Evolutionary conservation across 2,797 vertebrate species (phyloP).

Genomic region (Eulemur mongoz): DNA sequence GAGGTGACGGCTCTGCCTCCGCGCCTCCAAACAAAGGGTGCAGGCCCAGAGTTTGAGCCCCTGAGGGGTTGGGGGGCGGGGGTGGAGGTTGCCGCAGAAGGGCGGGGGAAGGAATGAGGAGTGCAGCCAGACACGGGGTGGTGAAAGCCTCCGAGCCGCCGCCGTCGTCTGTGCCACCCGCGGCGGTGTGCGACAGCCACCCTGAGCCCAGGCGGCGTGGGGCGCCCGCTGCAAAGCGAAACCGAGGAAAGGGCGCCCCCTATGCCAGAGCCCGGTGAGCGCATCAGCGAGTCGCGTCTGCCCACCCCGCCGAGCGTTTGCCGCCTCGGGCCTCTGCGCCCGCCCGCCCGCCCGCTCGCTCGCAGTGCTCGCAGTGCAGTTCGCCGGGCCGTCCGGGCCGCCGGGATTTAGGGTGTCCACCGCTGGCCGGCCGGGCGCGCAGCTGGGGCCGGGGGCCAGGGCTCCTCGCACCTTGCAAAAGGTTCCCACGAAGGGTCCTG

Average conservation of each 20-base stretch:
- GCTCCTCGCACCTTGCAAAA: background rate
- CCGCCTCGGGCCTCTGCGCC: background rate
- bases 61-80: background rate
- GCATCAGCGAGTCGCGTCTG: background rate
- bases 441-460: background rate
- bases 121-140: background rate
- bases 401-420: background rate
- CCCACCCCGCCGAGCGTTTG: background rate
- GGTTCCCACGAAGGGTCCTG: background rate
- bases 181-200: background rate
- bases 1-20: background rate
- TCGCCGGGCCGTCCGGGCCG: background rate
- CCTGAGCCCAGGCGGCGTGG: background rate
- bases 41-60: background rate
- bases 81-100: background rate
- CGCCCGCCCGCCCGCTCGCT: background rate
- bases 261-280: constrained; percentile 6
- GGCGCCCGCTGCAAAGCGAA: constrained; percentile 62
- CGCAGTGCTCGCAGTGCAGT: background rate
- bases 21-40: constrained; percentile 14
- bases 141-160: background rate
- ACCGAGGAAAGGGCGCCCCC: constrained; percentile 68
- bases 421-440: background rate
- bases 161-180: background rate
- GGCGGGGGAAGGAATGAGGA: background rate